Conservation (phyloP, 2,797 vertebrate genomes). For the Xiphophorus birchmanni region DNA sequence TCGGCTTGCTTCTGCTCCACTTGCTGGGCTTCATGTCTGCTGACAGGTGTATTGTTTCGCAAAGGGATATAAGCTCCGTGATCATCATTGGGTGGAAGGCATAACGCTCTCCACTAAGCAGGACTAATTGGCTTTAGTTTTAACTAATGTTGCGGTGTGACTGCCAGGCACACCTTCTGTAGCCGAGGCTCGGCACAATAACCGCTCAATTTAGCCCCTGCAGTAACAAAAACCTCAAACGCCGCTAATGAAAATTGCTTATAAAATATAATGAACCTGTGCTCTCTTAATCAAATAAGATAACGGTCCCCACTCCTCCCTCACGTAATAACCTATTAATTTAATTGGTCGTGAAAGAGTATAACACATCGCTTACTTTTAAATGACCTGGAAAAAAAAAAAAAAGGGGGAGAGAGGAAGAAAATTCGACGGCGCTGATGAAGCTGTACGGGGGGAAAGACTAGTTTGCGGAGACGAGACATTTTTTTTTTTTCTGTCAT, state of each 20-base stretch:
- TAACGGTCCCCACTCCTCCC: slow-evolving; percentile 80
- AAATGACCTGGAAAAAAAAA: slow-evolving; percentile 95
- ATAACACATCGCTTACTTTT: slow-evolving; percentile 98
- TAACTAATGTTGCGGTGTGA: slow-evolving; percentile 92
- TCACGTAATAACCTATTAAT: slow-evolving; percentile 97
- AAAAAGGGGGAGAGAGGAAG: slow-evolving; percentile 81
- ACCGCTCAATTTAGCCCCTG: slow-evolving; percentile 94
- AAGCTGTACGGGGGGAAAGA: slow-evolving; percentile 80
- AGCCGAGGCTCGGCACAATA: slow-evolving; percentile 90
- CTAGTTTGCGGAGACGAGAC: slow-evolving; percentile 47
- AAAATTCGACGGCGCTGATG: slow-evolving; percentile 83
- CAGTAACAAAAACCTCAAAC: slow-evolving; percentile 88
- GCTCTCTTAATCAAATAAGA: slow-evolving; percentile 99
- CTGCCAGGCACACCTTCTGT: slow-evolving; percentile 90
- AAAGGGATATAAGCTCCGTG: slow-evolving; percentile 93
- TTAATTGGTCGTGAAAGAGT: slow-evolving; percentile 99
- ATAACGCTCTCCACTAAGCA: slow-evolving; percentile 92
- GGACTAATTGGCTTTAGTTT: slow-evolving; percentile 98
- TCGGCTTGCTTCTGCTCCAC: slow-evolving; percentile 92
- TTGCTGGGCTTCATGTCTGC: slow-evolving; percentile 91
- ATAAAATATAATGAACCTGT: slow-evolving; percentile 98
- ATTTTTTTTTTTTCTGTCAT: slow-evolving; percentile 69
- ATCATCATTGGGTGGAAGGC: slow-evolving; percentile 93
- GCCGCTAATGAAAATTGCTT: slow-evolving; percentile 98
- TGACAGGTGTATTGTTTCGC: slow-evolving; percentile 99